A percentile compares a stretch with the other conserved stretches of the same genome.
These are phyloP conservation scores for Lacerta agilis DNA, from an alignment of 2,797 vertebrate genomes.

Conservation along the genomic window DNA sequence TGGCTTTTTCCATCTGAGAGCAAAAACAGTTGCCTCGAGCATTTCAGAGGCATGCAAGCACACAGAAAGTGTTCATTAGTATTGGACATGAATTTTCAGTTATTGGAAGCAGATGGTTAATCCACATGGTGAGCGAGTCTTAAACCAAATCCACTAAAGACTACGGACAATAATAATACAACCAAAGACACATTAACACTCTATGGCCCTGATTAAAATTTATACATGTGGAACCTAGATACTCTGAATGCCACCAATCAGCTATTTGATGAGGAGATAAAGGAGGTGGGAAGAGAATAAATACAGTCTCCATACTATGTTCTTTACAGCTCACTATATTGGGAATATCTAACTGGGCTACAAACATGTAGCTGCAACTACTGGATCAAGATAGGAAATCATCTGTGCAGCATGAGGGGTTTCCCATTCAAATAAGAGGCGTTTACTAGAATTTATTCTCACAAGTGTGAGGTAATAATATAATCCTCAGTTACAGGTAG, in stretches of 20 bases:
- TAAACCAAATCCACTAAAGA: conserved; percentile 55
- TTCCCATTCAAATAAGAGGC: background rate
- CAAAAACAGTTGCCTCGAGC: conserved; percentile 67
- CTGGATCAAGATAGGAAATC: background rate
- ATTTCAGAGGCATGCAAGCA: conserved; percentile 67
- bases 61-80: conserved; percentile 65
- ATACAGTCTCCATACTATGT: background rate
- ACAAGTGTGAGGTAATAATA: background rate
- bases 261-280: background rate
- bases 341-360: background rate
- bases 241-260: background rate
- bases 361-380: background rate
- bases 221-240: background rate
- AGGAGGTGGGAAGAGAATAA: background rate
- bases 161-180: conserved; percentile 55
- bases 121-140: conserved; percentile 54
- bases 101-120: conserved; percentile 70
- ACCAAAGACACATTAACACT: conserved; percentile 15
- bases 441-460: background rate
- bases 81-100: conserved; percentile 65
- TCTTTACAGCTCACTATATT: background rate
- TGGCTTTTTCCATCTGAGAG: conserved; percentile 50
- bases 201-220: background rate
- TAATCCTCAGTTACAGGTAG: background rate
- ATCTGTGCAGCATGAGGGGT: rapidly evolving